Evolutionary conservation across 2,888 invertebrate genomes (phyloP).

Genomic region (Epistrophe eligans): DNA sequence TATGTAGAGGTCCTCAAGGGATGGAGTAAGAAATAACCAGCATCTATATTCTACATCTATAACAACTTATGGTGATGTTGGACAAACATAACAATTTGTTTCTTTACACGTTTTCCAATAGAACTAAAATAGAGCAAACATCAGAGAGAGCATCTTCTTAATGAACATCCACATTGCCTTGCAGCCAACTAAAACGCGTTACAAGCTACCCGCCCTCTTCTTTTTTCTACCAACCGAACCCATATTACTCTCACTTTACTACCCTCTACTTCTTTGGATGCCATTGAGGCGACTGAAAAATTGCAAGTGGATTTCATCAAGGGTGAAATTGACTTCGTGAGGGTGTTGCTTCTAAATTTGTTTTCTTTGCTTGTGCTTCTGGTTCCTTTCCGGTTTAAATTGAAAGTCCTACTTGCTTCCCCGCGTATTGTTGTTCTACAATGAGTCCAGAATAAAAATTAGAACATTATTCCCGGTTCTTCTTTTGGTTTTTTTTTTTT

Average conservation of each 20-base stretch:
- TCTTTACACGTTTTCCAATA: conserved; percentile 46
- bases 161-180: conserved; percentile 62
- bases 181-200: conserved; percentile 41
- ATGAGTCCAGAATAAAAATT: conserved; percentile 64
- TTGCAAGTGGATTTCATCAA: conserved; percentile 76
- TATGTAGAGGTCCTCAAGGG: background rate
- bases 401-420: conserved; percentile 47
- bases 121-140: conserved; percentile 40
- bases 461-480: conserved; percentile 58
- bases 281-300: conserved; percentile 74
- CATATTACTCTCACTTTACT: conserved; percentile 5
- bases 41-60: conserved; percentile 34
- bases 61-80: conserved; percentile 44
- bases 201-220: background rate
- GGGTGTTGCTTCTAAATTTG: conserved; percentile 73
- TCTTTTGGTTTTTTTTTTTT: background rate
- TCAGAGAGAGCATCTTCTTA: conserved; percentile 53
- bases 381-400: conserved; percentile 66
- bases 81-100: conserved; percentile 66
- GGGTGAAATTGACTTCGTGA: conserved; percentile 75
- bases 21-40: conserved; percentile 22
- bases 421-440: conserved; percentile 53
- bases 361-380: conserved; percentile 42
- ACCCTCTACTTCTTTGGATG: conserved; percentile 48
- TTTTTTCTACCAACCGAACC: background rate